A percentile compares a stretch with the other conserved stretches of the same genome.
phyloP scores from a whole-genome alignment of 2,888 invertebrate genomes.

The Phalera bucephala region DNA sequence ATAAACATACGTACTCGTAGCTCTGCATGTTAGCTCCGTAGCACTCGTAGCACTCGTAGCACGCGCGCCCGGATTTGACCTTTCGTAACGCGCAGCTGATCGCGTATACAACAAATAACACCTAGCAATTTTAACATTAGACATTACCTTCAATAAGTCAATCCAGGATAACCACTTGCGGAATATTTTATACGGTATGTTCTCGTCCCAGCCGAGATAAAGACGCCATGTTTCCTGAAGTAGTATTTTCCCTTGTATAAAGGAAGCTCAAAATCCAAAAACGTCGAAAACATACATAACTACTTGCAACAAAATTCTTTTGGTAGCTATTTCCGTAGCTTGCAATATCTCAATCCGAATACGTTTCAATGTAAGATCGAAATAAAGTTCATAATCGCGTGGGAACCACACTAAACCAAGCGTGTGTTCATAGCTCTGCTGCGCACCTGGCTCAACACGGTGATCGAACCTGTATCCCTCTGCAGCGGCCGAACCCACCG shows the following conservation, averaged over 20 bases:
- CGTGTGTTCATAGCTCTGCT: neutral
- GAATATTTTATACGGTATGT: neutral
- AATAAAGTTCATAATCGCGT: neutral
- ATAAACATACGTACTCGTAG: neutral
- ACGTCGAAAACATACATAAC: conserved; percentile 5
- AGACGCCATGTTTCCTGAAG: conserved; percentile 2
- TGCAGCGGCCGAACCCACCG: conserved; percentile 5
- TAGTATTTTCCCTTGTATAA: conserved; percentile 4
- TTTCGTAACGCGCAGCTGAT: neutral
- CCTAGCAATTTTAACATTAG: neutral
- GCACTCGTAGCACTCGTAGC: neutral
- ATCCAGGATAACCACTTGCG: conserved; percentile 1
- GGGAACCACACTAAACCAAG: conserved; percentile 2
- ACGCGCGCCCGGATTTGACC: neutral
- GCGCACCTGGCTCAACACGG: neutral
- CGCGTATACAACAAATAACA: neutral
- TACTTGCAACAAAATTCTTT: neutral
- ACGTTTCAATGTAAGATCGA: conserved; percentile 1
- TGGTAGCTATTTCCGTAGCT: conserved; percentile 1
- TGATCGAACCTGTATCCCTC: too few relatives aligned
- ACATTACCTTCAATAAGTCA: neutral
- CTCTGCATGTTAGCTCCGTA: too few relatives aligned
- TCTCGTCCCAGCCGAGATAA: conserved; percentile 1
- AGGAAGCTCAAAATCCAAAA: neutral
- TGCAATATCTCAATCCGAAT: conserved; percentile 1